Base-by-base conservation (phyloP, 2,797 vertebrate genomes). In the Hozukius guyotensis region DNA sequence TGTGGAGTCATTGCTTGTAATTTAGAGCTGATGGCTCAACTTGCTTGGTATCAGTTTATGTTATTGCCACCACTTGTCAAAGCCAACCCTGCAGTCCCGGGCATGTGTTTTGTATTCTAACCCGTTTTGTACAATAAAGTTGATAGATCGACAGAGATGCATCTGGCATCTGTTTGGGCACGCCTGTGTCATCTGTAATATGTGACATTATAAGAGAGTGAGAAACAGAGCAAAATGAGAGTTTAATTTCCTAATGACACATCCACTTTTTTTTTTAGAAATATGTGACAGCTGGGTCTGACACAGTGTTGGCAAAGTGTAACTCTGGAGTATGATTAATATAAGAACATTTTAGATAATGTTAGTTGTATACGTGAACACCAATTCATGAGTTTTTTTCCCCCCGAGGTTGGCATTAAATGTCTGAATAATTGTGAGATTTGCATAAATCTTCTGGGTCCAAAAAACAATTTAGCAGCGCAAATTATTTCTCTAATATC, bases 71-170 rank as follows among this genome's bases (percentile, higher is more conserved):
- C 27, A 78, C 68, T 79, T 78, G 38, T 82, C 24, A 62, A 72
- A 87, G 56, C 73, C 56, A 75, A 22, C 9, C 4, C 49, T 69
- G 52, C n/a, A 18, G 52, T 70, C n/a, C 72, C 4, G 0, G 8
- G 6, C 38, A 27, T 74, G 32, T 84, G 67, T 83, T 87, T 85
- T 86, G 22, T 85, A 68, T 72, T 83, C 69, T 80, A 73, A 88
- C 71, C 49, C 16, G 7, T 86, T 87, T 92, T 89, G 32, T 80
- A 86, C 57, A 87, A 90, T 92, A 92, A 92, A 92, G 53, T 56
- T 80, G 42, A 77, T 18, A 25, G 20, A 84, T 63, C 73, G 53
- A 49, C 56, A 81, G 10, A 72, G 76, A 74, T 32, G 32, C 3
- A 36, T 57, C 59, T 63, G n/a, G 32, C 64, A 80, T 81, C 55